Conservation (phyloP, 2,888 invertebrate species). For the Amorpha juglandis region DNA sequence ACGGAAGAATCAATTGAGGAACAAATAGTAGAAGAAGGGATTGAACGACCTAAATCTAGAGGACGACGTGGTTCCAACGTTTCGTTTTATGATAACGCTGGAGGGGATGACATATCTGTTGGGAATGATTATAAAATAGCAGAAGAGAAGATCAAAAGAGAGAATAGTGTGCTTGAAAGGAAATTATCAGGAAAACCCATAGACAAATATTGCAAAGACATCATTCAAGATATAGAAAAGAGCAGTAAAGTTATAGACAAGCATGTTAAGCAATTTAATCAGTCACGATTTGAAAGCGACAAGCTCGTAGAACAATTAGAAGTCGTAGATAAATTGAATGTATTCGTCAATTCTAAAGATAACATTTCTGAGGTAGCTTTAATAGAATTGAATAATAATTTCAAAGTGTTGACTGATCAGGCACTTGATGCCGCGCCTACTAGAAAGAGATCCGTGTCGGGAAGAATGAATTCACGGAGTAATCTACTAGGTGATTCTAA, state of each 20-base stretch:
- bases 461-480: constrained; percentile 54
- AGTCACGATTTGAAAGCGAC: constrained; percentile 74
- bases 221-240: constrained; percentile 75
- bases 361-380: constrained; percentile 66
- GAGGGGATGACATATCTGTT: constrained; percentile 51
- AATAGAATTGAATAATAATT: constrained; percentile 72
- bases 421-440: constrained; percentile 54
- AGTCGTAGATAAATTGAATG: constrained; percentile 79
- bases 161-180: constrained; percentile 54
- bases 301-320: constrained; percentile 77
- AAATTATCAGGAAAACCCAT: constrained; percentile 62
- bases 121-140: constrained; percentile 49
- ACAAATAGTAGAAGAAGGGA: constrained; percentile 51
- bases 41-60: constrained; percentile 69
- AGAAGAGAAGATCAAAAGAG: constrained; percentile 47
- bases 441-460: constrained; percentile 66
- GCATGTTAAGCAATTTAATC: constrained; percentile 78
- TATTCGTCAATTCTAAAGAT: constrained; percentile 65
- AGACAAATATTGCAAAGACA: constrained; percentile 75
- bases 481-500: constrained; percentile 67
- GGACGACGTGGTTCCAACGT: constrained; percentile 67
- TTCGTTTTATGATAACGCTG: constrained; percentile 60
- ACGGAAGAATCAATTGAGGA: constrained; percentile 74
- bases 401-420: constrained; percentile 69
- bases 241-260: constrained; percentile 77